These are phyloP conservation scores for Portunus trituberculatus DNA, from an alignment of 1,140 invertebrate genomes.

Conservation along the genomic window DNA sequence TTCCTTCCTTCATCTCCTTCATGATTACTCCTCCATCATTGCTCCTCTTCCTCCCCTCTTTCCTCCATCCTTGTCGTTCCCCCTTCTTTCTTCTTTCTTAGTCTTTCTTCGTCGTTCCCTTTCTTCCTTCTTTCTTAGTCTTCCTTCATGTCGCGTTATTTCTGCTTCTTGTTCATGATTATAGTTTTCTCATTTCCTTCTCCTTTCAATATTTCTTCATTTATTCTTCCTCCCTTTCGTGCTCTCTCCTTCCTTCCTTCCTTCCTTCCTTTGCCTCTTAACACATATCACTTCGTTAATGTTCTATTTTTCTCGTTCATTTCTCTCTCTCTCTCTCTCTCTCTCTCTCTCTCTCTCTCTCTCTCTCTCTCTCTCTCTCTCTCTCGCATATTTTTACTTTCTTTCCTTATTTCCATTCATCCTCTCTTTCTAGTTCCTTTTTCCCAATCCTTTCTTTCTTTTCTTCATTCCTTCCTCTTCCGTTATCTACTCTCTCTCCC, in stretches of 20 bases:
- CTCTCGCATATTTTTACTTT: not conserved
- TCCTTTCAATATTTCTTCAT: not conserved
- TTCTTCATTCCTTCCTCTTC: not conserved
- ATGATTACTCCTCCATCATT: not conserved
- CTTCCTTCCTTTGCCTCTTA: not conserved
- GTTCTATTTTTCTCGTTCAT: not conserved
- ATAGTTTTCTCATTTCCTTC: not conserved
- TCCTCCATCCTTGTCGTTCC: not conserved
- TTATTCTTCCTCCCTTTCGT: not conserved
- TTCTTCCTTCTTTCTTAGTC: not conserved
- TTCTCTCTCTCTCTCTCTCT: not conserved
- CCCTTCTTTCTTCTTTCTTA: not conserved
- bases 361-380: too few species aligned
- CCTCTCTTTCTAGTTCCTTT: not conserved
- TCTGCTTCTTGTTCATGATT: not conserved
- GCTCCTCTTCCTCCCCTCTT: not conserved
- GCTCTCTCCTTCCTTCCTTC: not conserved
- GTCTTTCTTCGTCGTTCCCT: not conserved
- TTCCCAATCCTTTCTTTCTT: too few species aligned
- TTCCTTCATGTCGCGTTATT: not conserved
- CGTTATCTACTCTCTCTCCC: not conserved
- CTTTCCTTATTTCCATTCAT: not conserved
- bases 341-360: not conserved
- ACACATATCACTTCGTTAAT: not conserved
- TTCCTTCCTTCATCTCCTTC: not conserved